Percentiles rank a stretch among this genome's conserved stretches.
Conservation (phyloP, 2,113 vertebrate genomes). For the Pachycephala philippinensis region DNA sequence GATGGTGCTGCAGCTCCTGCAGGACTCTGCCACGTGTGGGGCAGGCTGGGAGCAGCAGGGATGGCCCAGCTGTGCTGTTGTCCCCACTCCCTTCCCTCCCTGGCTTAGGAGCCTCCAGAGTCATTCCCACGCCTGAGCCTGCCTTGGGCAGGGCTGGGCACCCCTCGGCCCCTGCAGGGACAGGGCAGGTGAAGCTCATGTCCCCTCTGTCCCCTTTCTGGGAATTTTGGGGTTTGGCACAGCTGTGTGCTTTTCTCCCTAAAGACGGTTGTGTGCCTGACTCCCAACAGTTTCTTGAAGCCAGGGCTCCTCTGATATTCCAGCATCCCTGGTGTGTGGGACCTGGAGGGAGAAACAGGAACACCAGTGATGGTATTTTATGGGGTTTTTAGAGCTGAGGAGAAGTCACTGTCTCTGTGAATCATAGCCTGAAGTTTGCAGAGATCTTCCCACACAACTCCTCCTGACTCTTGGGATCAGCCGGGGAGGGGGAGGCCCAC, state of each 20-base stretch:
- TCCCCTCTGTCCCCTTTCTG: not conserved
- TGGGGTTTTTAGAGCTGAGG: not conserved
- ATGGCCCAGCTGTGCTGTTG: not conserved
- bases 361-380: not conserved
- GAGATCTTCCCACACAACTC: not conserved
- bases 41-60: not conserved
- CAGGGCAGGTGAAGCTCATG: not conserved
- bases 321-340: not conserved
- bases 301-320: not conserved
- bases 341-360: not conserved
- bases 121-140: not conserved
- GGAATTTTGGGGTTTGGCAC: not conserved
- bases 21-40: not conserved
- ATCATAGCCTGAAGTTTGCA: not conserved
- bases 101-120: not conserved
- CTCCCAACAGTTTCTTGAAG: not conserved
- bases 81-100: not conserved
- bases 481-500: not conserved
- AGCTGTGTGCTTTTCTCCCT: not conserved
- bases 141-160: not conserved
- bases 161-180: not conserved
- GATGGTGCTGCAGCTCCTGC: not conserved
- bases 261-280: not conserved
- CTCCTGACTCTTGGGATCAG: not conserved
- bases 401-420: not conserved